These are phyloP conservation scores for Corella eumyota DNA, from an alignment of 23 tunicate genomes.

Conservation along the genomic window DNA sequence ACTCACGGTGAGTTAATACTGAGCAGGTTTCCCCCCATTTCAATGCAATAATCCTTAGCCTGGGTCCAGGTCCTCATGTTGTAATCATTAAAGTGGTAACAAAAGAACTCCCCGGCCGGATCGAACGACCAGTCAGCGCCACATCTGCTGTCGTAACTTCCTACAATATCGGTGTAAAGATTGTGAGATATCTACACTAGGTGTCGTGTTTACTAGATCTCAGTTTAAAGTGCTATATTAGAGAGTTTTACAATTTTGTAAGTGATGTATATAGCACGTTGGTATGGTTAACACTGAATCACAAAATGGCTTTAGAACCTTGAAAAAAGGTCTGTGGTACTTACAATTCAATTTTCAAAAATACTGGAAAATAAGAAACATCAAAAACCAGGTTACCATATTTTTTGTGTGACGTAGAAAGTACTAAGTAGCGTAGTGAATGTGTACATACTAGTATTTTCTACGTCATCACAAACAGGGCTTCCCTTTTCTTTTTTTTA, in stretches of 20 bases:
- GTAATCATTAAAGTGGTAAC: constrained; percentile 89
- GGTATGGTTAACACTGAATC: no score
- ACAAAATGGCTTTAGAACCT: no score
- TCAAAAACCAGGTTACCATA: no score
- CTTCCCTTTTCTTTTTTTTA: no score
- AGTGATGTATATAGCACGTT: not conserved
- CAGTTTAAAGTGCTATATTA: not conserved
- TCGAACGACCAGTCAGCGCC: constrained; percentile 77
- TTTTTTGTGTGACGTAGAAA: no score
- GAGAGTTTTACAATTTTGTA: not conserved
- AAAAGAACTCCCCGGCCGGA: constrained; percentile 54
- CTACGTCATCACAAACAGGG: no score
- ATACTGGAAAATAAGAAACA: no score
- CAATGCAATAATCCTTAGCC: constrained; percentile 55
- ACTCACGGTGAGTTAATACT: constrained; percentile 82
- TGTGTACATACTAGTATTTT: no score
- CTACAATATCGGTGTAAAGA: constrained; percentile 9
- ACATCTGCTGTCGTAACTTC: constrained; percentile 70
- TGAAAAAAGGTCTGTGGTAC: no score
- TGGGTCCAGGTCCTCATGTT: constrained; percentile 39
- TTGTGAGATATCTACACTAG: not conserved
- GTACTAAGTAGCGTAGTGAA: no score
- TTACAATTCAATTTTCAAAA: no score
- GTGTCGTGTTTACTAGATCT: not conserved
- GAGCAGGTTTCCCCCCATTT: constrained; percentile 63